Percentiles rank a stretch among this genome's conserved stretches.
These are phyloP conservation scores for Erethizon dorsatum DNA, from an alignment of 2,797 vertebrate species.

Conservation along the genomic window DNA sequence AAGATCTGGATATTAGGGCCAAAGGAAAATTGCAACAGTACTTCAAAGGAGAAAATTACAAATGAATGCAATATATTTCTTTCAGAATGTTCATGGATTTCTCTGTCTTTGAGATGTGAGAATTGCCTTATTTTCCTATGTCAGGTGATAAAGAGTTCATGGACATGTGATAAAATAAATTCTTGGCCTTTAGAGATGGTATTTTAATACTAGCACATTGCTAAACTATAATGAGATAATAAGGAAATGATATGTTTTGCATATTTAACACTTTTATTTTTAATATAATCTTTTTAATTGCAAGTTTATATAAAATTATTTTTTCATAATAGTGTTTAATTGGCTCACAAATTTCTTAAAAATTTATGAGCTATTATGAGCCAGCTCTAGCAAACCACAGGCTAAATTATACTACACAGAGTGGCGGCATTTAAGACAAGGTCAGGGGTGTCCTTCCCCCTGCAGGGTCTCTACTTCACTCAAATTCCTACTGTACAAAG, in stretches of 20 bases:
- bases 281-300: conserved; percentile 46
- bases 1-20: background rate
- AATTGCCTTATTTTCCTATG: background rate
- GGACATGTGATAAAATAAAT: background rate
- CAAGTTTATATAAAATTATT: background rate
- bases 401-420: background rate
- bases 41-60: background rate
- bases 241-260: background rate
- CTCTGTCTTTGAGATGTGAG: background rate
- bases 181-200: background rate
- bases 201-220: background rate
- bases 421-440: background rate
- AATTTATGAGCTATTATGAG: background rate
- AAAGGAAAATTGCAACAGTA: background rate
- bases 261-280: conserved; percentile 49
- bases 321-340: conserved; percentile 1
- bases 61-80: background rate
- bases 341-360: background rate
- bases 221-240: background rate
- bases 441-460: background rate
- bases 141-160: background rate
- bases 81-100: background rate
- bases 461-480: background rate
- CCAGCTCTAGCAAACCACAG: background rate
- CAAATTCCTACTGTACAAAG: background rate